Percentiles rank a stretch among this genome's conserved stretches.
phyloP scores from a whole-genome alignment of 2,797 vertebrate genomes.

The Poliocrania exsul region DNA sequence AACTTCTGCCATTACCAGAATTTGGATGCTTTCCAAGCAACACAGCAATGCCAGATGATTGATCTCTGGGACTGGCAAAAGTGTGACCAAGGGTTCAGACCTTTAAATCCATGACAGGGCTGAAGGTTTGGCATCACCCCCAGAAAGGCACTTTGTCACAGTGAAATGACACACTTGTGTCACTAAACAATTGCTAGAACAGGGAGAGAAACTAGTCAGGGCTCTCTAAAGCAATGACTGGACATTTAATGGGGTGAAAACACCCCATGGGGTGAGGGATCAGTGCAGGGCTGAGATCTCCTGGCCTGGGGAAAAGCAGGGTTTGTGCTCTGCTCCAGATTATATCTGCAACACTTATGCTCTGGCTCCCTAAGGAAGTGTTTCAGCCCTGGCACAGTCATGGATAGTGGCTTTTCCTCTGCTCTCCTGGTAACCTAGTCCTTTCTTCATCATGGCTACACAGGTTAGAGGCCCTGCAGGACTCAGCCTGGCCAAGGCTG shows the following conservation, averaged over 20 bases:
- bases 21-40: neutral
- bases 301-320: neutral
- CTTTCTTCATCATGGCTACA: neutral
- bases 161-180: neutral
- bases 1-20: neutral
- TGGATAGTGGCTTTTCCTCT: neutral
- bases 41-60: rapidly evolving
- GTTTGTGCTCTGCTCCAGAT: neutral
- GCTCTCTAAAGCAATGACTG: neutral
- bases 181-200: neutral
- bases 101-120: neutral
- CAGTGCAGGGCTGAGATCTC: neutral
- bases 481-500: neutral
- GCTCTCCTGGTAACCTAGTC: neutral
- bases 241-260: neutral
- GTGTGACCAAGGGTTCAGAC: neutral
- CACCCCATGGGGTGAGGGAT: neutral
- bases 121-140: neutral
- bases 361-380: neutral
- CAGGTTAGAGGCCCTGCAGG: neutral
- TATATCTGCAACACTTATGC: neutral
- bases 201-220: neutral
- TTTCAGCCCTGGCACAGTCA: neutral
- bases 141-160: neutral
- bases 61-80: neutral